phyloP scores from a whole-genome alignment of 2,113 vertebrate genomes.

The Trichomycterus rosablanca region DNA sequence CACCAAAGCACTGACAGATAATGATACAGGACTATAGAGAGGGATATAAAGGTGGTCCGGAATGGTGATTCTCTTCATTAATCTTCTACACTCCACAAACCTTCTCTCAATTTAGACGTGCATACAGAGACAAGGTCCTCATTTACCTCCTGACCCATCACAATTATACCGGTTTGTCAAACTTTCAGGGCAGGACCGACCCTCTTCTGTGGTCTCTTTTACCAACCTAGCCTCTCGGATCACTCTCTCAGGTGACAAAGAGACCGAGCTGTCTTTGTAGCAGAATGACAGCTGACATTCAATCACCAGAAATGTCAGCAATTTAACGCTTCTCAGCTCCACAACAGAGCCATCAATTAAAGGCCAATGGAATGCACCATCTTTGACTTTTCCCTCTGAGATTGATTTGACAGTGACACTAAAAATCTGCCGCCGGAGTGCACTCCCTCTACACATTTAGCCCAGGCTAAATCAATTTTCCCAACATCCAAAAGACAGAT shows the following conservation, averaged over 20 bases:
- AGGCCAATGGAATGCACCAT: slow-evolving; percentile 59
- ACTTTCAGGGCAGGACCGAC: slow-evolving; percentile 16
- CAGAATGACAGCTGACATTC: slow-evolving; percentile 60
- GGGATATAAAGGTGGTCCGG: too few species aligned
- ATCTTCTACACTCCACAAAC: too few species aligned
- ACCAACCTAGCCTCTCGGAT: not conserved
- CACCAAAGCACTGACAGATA: too few species aligned
- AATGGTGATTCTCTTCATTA: too few species aligned
- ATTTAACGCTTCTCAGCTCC: slow-evolving; percentile 70
- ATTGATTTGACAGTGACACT: slow-evolving; percentile 53
- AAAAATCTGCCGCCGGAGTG: slow-evolving; percentile 20
- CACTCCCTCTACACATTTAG: slow-evolving; percentile 1
- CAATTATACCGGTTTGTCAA: slow-evolving; percentile 62
- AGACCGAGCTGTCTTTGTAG: slow-evolving; percentile 50
- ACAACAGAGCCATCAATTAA: slow-evolving; percentile 66
- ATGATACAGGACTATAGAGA: too few species aligned
- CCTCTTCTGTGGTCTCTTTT: slow-evolving; percentile 3
- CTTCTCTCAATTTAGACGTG: slow-evolving; percentile 34
- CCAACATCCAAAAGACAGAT: slow-evolving; percentile 8
- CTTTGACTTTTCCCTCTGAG: slow-evolving; percentile 55
- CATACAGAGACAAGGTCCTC: slow-evolving; percentile 56
- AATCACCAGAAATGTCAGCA: slow-evolving; percentile 59
- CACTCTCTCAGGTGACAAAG: slow-evolving; percentile 31
- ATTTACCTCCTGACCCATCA: slow-evolving; percentile 67
- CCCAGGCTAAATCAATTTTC: slow-evolving; percentile 21